These are phyloP conservation scores for Gari tellinella DNA, from an alignment of 2,888 invertebrate genomes.

Conservation along the genomic window DNA sequence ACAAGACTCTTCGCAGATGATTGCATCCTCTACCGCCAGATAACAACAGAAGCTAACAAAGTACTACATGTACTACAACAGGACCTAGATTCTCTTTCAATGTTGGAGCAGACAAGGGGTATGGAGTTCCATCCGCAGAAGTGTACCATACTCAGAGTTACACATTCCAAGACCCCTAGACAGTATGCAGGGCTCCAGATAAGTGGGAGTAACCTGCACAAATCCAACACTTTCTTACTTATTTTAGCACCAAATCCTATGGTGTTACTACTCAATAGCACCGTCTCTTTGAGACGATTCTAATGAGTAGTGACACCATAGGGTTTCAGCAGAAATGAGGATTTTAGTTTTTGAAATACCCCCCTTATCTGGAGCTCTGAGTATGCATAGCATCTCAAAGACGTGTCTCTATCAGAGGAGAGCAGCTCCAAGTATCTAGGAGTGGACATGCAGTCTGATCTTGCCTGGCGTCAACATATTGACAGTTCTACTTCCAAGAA, in stretches of 20 bases:
- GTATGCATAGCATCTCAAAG: constrained; percentile 16
- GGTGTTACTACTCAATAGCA: too few relatives aligned
- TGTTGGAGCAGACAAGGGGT: constrained; percentile 4
- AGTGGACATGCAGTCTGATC: constrained; percentile 16
- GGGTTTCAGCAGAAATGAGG: too few relatives aligned
- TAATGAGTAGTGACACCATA: too few relatives aligned
- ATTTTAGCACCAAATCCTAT: too few relatives aligned
- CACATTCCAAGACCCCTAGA: constrained; percentile 13
- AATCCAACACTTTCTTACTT: too few relatives aligned
- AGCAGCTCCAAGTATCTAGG: constrained; percentile 24
- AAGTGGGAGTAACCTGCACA: too few relatives aligned
- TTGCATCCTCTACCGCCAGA: constrained; percentile 3
- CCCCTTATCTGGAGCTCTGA: too few relatives aligned
- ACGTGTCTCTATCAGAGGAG: neutral
- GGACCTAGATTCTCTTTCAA: too few relatives aligned
- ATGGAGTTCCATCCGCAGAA: constrained; percentile 29
- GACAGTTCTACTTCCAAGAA: constrained; percentile 20
- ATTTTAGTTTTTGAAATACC: too few relatives aligned
- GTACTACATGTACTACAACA: too few relatives aligned
- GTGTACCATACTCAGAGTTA: constrained; percentile 23
- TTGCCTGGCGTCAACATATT: constrained; percentile 21
- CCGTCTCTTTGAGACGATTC: too few relatives aligned
- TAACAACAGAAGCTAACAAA: neutral
- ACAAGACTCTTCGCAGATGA: constrained; percentile 5
- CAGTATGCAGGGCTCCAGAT: too few relatives aligned